Conservation (phyloP, 2,797 vertebrate species). For the Enteromius unitaeniatus region DNA sequence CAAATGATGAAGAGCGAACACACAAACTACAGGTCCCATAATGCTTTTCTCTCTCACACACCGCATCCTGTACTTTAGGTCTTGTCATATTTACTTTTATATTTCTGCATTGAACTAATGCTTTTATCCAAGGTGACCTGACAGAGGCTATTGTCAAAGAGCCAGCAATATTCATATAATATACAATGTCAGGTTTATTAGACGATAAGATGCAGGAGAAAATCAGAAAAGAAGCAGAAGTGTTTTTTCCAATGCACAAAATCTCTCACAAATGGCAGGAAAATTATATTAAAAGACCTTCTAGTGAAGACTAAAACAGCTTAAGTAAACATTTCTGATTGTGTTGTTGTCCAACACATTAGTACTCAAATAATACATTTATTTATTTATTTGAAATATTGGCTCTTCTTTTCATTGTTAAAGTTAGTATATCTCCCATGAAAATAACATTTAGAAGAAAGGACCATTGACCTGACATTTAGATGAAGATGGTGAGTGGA, state of each 20-base stretch:
- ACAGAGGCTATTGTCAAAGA: background rate
- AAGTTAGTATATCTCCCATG: background rate
- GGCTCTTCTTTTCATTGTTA: too few relatives aligned
- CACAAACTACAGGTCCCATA: slow-evolving; percentile 79
- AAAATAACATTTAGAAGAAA: background rate
- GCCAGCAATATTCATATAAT: background rate
- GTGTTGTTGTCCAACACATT: background rate
- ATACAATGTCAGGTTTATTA: background rate
- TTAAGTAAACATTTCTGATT: background rate
- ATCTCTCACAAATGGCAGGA: background rate
- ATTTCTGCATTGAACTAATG: background rate
- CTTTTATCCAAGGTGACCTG: background rate
- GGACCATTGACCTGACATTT: background rate
- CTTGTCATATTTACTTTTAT: background rate
- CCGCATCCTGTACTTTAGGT: slow-evolving; percentile 14
- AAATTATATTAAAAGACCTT: background rate
- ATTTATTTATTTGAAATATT: background rate
- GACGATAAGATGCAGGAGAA: background rate
- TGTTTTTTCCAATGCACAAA: background rate
- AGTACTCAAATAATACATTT: background rate
- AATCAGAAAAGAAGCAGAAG: background rate
- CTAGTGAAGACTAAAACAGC: background rate
- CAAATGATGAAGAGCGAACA: slow-evolving; percentile 77
- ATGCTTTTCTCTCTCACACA: slow-evolving; percentile 1
- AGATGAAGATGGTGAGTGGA: background rate